Evolutionary conservation across 2,113 vertebrate species (phyloP).

Genomic region (Callorhinus ursinus): DNA sequence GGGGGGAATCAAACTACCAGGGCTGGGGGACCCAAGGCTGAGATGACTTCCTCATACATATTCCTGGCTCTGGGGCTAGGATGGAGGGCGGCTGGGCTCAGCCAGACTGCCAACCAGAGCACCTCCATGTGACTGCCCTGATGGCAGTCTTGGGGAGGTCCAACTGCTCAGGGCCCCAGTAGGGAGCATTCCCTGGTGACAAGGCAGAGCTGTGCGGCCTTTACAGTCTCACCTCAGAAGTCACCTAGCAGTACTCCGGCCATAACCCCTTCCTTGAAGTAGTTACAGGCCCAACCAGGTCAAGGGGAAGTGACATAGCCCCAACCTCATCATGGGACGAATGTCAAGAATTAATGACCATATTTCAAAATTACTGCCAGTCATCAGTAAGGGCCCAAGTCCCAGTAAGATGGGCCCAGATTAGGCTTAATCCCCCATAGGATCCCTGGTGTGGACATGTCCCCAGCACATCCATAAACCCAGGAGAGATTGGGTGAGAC

Average conservation of each 20-base stretch:
- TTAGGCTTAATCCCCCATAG: not conserved
- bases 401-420: not conserved
- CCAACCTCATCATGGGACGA: not conserved
- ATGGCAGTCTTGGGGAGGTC: not conserved
- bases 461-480: not conserved
- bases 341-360: not conserved
- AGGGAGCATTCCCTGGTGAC: not conserved
- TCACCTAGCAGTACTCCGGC: not conserved
- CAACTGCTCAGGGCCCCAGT: not conserved
- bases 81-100: not conserved
- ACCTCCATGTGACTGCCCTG: not conserved
- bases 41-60: not conserved
- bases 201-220: not conserved
- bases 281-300: not conserved
- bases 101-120: rapidly evolving
- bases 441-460: not conserved
- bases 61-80: not conserved
- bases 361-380: not conserved
- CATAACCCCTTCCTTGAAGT: not conserved
- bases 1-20: not conserved
- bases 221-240: not conserved
- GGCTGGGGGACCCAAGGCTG: not conserved
- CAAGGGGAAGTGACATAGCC: not conserved
- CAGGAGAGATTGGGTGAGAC: not conserved
- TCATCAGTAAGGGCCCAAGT: not conserved